Percentiles rank a stretch among this genome's conserved stretches.
Evolutionary conservation across 2,797 vertebrate species (phyloP).

Genomic region (Myioborus melanocephalus): DNA sequence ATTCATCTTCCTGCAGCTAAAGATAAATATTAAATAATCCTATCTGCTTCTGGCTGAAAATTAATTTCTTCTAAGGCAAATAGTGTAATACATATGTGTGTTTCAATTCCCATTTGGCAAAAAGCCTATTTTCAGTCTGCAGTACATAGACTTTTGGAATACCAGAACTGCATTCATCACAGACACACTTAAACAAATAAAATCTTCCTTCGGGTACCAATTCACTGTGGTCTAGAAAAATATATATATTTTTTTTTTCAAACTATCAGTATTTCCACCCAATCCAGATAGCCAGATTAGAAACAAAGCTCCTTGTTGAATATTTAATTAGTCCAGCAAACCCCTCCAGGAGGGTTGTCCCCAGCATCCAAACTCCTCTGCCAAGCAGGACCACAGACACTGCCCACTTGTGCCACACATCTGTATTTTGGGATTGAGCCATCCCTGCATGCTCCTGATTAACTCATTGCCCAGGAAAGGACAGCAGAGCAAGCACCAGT

Average conservation of each 20-base stretch:
- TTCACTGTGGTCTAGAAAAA: not conserved
- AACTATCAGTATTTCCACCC: constrained; percentile 39
- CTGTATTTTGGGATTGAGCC: not conserved
- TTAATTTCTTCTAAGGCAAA: constrained; percentile 83
- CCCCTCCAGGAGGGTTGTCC: not conserved
- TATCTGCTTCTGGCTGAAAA: constrained; percentile 76
- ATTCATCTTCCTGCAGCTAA: constrained; percentile 78
- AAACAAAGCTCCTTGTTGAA: not conserved
- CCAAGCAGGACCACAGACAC: not conserved
- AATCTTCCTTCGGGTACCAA: constrained; percentile 38
- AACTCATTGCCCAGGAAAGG: constrained; percentile 26
- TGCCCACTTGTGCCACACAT: not conserved
- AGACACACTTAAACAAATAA: constrained; percentile 65
- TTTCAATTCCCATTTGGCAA: constrained; percentile 79
- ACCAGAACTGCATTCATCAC: constrained; percentile 61
- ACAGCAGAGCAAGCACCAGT: constrained; percentile 13
- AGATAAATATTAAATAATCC: constrained; percentile 84
- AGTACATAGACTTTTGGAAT: constrained; percentile 68
- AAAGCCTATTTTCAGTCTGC: constrained; percentile 72
- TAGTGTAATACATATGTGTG: constrained; percentile 72
- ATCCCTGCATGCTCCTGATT: not conserved
- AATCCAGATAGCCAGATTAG: constrained; percentile 30
- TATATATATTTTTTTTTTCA: not conserved
- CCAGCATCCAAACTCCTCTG: not conserved
- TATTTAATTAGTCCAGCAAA: not conserved